A percentile compares a stretch with the other conserved stretches of the same genome.
Conservation (phyloP, 2,888 invertebrate genomes). For the Tiliacea aurago region DNA sequence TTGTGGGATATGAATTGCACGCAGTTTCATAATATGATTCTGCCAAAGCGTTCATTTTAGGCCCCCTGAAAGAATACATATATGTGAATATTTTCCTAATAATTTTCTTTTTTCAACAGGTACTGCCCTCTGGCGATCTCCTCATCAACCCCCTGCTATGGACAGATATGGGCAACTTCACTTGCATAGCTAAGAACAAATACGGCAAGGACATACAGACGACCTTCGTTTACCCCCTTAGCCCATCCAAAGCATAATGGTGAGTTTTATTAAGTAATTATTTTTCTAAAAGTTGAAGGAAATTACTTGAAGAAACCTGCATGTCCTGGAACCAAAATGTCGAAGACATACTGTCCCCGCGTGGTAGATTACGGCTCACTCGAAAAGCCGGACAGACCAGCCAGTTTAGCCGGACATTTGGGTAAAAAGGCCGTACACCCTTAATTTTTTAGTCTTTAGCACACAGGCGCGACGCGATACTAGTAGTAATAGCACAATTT, state of each 20-base stretch:
- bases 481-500: no score
- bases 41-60: no score
- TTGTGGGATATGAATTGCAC: no score
- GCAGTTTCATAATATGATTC: no score
- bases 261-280: conserved; percentile 47
- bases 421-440: no score
- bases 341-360: neutral
- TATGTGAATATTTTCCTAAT: neutral
- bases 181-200: conserved; percentile 93
- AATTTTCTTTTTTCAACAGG: conserved; percentile 72
- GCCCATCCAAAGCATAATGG: conserved; percentile 68
- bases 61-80: neutral
- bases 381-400: no score
- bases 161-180: conserved; percentile 96
- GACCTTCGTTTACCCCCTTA: conserved; percentile 94
- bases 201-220: conserved; percentile 91
- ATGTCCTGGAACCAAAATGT: neutral
- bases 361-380: neutral
- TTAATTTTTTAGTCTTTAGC: no score
- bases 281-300: neutral
- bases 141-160: conserved; percentile 93
- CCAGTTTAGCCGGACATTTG: no score
- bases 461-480: no score
- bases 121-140: conserved; percentile 94
- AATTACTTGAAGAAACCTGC: neutral